Conservation (phyloP, 1,140 invertebrate species). For the Eubasilissa regina region DNA sequence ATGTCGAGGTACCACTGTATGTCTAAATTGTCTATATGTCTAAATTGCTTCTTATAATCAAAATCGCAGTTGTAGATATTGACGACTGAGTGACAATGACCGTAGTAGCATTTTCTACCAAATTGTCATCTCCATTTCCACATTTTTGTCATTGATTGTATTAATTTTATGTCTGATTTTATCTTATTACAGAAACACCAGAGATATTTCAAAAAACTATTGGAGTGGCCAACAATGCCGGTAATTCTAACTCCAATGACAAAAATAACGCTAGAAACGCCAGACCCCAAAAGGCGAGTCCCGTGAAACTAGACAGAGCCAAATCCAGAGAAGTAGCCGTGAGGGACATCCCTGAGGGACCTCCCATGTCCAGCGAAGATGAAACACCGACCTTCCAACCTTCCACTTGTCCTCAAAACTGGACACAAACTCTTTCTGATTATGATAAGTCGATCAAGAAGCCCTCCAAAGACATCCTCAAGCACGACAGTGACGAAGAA, state of each 20-base stretch:
- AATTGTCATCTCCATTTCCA: too few species aligned
- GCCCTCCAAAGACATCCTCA: slow-evolving; percentile 41
- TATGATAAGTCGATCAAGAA: slow-evolving; percentile 48
- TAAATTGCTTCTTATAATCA: too few species aligned
- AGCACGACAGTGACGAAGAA: slow-evolving; percentile 32
- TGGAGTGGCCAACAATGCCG: slow-evolving; percentile 62
- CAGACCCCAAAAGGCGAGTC: slow-evolving; percentile 61
- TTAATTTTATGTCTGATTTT: too few species aligned
- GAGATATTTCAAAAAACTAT: slow-evolving; percentile 71
- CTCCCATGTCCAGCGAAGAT: slow-evolving; percentile 67
- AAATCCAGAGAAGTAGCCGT: slow-evolving; percentile 68
- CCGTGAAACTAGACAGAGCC: slow-evolving; percentile 67
- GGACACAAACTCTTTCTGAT: slow-evolving; percentile 62
- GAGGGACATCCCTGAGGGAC: slow-evolving; percentile 61
- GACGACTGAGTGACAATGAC: too few species aligned
- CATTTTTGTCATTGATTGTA: too few species aligned
- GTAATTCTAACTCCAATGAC: slow-evolving; percentile 60
- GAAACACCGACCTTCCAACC: slow-evolving; percentile 62
- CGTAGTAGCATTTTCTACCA: too few species aligned
- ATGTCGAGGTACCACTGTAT: too few species aligned
- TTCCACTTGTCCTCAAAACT: slow-evolving; percentile 65
- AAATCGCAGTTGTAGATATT: neutral
- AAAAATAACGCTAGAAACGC: slow-evolving; percentile 3
- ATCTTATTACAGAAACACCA: slow-evolving; percentile 69
- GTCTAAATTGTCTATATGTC: too few species aligned